Base-by-base conservation (phyloP, 2,113 vertebrate species). In the Hippocampus guttulatus region DNA sequence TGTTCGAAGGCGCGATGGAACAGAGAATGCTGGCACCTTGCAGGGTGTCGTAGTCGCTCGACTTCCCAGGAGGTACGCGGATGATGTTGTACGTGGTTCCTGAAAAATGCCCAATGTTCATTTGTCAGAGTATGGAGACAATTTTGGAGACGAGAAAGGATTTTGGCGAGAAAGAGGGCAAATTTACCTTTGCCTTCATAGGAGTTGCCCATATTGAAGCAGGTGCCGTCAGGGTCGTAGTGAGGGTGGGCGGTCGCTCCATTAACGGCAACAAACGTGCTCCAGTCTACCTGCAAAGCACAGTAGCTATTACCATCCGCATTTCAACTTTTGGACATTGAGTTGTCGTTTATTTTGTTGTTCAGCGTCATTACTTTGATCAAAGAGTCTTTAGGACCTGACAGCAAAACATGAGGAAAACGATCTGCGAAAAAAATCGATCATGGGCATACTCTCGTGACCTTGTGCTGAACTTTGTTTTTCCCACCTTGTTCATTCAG, bases 181-280 rank as follows among this genome's bases (percentile, higher is more conserved):
- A 15, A 71, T 51, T 58, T 18, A 98, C 96, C 96, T 33, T 91
- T 91, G 30, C 76, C 89, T 27, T 94, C 93, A 0, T 94, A 97
- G 1, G 95, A 97, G 78, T 96, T 98, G 23, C 96, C 96, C 96
- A 98, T 96, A 69, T 99, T 99, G 89, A 96, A 99, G 0, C 89
- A 55, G 25, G 95, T 97, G 41, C 96, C 96, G 40, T 98, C 94
- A 3, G 92, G 77, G n/a, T 95, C 97, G 3, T 93, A 94, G 80
- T 99, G 96, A 27, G 96, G 96, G 70, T 98, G 96, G 58, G 97
- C 97, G 45, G 96, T 99, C 64, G 96, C 95, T 61, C 95, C 94
- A 14, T 96, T 99, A 69, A 99, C 96, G 25, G 94, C 95, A 47
- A 97, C 76, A 7, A 96, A 96, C 71, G 95, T 95, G 80, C 88